Conservation (phyloP, 2,888 invertebrate genomes). For the Dysmachus trigonus region DNA sequence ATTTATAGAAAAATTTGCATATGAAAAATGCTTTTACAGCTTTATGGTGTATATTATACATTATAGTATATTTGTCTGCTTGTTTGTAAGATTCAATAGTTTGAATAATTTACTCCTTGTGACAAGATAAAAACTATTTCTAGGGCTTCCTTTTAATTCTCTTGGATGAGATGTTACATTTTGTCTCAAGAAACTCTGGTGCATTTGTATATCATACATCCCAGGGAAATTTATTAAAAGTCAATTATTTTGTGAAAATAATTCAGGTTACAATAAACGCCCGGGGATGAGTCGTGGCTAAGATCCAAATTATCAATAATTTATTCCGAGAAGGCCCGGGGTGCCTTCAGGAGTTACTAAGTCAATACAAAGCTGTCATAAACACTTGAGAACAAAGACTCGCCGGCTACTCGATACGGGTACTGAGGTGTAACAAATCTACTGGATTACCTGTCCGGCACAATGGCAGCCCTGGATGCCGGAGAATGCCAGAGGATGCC, state of each 20-base stretch:
- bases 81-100: too few species aligned
- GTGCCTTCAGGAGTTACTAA: conserved; percentile 50
- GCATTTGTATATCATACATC: conserved; percentile 30
- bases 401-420: conserved; percentile 47
- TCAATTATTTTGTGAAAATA: conserved; percentile 53
- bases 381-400: conserved; percentile 51
- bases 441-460: conserved; percentile 46
- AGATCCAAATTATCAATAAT: conserved; percentile 37
- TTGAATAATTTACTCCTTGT: too few species aligned
- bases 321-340: conserved; percentile 49
- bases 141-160: neutral
- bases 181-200: neutral
- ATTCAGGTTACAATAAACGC: conserved; percentile 52
- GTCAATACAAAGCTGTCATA: conserved; percentile 52
- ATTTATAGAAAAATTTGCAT: too few species aligned
- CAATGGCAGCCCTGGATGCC: neutral
- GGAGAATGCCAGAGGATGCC: too few species aligned
- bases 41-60: too few species aligned
- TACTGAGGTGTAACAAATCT: conserved; percentile 50
- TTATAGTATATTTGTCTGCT: too few species aligned
- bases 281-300: conserved; percentile 50
- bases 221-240: conserved; percentile 51
- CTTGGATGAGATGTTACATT: neutral
- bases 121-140: neutral
- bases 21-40: too few species aligned